phyloP scores from a whole-genome alignment of 2,888 invertebrate genomes.

The Stenoptilia bipunctidactyla region DNA sequence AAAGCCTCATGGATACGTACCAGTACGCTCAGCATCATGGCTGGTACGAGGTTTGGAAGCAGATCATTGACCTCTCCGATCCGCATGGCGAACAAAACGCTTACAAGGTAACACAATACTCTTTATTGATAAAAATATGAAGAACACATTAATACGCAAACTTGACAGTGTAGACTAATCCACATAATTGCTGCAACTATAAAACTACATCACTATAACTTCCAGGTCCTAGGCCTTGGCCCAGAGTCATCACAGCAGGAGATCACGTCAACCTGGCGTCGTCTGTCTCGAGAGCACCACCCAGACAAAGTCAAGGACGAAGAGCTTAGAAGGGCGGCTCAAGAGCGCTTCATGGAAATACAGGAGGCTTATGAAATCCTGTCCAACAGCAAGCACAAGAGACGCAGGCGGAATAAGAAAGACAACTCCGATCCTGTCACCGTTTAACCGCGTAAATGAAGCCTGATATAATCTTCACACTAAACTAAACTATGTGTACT shows the following conservation, averaged over 20 bases:
- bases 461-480: too few relatives aligned
- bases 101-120: slow-evolving; percentile 72
- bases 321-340: slow-evolving; percentile 76
- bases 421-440: slow-evolving; percentile 56
- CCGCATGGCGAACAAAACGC: slow-evolving; percentile 93
- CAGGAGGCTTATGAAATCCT: slow-evolving; percentile 93
- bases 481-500: too few relatives aligned
- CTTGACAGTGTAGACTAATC: too few relatives aligned
- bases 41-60: slow-evolving; percentile 89
- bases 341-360: slow-evolving; percentile 92
- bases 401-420: slow-evolving; percentile 81
- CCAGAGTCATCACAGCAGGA: slow-evolving; percentile 88
- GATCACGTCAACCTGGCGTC: slow-evolving; percentile 85
- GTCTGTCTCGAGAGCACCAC: slow-evolving; percentile 87
- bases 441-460: too few relatives aligned
- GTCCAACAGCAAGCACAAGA: slow-evolving; percentile 83
- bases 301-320: slow-evolving; percentile 91
- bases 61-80: slow-evolving; percentile 87
- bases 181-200: too few relatives aligned
- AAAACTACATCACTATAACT: too few relatives aligned
- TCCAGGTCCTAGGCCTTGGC: slow-evolving; percentile 79
- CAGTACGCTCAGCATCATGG: slow-evolving; percentile 87
- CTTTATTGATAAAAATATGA: too few relatives aligned
- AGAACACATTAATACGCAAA: too few relatives aligned
- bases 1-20: slow-evolving; percentile 80